phyloP scores from a whole-genome alignment of 1,140 invertebrate species.

The Spodoptera litura region DNA sequence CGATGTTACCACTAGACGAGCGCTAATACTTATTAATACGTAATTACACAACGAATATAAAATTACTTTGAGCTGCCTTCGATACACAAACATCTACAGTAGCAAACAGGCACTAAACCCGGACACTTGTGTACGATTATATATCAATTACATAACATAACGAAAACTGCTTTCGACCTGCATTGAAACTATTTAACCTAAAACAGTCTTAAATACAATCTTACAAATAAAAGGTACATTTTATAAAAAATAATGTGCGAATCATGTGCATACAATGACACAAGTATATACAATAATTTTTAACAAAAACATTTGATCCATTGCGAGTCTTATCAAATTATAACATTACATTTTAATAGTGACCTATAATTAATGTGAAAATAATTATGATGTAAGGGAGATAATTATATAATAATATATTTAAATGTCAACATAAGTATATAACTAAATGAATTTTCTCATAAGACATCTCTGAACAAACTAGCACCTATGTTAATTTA shows the following conservation, averaged over 20 bases:
- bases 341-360: slow-evolving; percentile 44
- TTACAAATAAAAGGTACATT: slow-evolving; percentile 55
- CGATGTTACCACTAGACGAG: slow-evolving; percentile 52
- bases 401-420: slow-evolving; percentile 9
- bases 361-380: slow-evolving; percentile 30
- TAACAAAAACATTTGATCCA: slow-evolving; percentile 50
- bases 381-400: slow-evolving; percentile 33
- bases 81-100: slow-evolving; percentile 43
- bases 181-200: slow-evolving; percentile 62
- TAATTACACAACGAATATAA: slow-evolving; percentile 54
- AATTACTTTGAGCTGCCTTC: slow-evolving; percentile 68
- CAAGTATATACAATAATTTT: slow-evolving; percentile 45
- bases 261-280: slow-evolving; percentile 62
- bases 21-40: slow-evolving; percentile 48
- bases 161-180: slow-evolving; percentile 54
- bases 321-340: slow-evolving; percentile 47
- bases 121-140: slow-evolving; percentile 32
- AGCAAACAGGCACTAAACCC: slow-evolving; percentile 33
- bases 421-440: slow-evolving; percentile 43
- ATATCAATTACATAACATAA: slow-evolving; percentile 43
- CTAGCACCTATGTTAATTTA: slow-evolving; percentile 75
- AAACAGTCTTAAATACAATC: slow-evolving; percentile 66
- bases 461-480: slow-evolving; percentile 76
- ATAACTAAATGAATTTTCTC: slow-evolving; percentile 60
- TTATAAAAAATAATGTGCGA: slow-evolving; percentile 64